Evolutionary conservation across 53 echinoderm and acorn worm species (phyloP), one percentile per base, ranked within the genome.

Genomic region (Zoroaster sp.): DNA sequence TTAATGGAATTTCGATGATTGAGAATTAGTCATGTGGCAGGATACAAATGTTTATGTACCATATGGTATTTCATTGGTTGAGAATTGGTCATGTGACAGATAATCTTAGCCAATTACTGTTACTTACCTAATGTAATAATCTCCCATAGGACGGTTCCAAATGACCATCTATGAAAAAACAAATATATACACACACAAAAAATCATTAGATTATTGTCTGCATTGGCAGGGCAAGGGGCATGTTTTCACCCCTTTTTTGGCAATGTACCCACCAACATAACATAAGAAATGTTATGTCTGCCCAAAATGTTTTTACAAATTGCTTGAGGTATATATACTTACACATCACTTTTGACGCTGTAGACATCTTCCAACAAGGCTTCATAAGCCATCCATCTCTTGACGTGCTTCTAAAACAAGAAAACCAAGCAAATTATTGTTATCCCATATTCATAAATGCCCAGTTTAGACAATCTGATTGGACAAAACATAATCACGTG

Each of bases 321-420:
- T 20, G 65, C 4, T 20, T 23, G 25, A 36, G 15, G 17, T 70
- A 6, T 6, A 35, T 17, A 34, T 31, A 94, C 99, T 93, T 94
- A 99, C 99, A 96, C 94, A 70, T 99, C 99, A 93, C 96, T 94
- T 86, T 94, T 96, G 42, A 93, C 46, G 23, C 93, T 87, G 74
- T 93, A 99, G 17, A 88, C 73, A 12, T 96, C 93, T 5, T 96
- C 96, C 14, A 96, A 42, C 2, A 96, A 44, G 9, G 95, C 93
- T 76, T 96, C 99, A 81, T 96, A 99, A 17, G 99, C 93, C 96
- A 99, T 94, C 99, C 98, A 98, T 59, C 99, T 88, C 40, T 89
- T 91, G 69, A 94, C 88, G 42, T 94, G 89, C 23, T 90, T 88
- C 99, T 95, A 91, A 35, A 87, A 11, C 35, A 43, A 72, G 72